Percentiles rank a stretch among this genome's conserved stretches.
Conservation (phyloP, 2,888 invertebrate species). For the Gastrophysa polygoni region DNA sequence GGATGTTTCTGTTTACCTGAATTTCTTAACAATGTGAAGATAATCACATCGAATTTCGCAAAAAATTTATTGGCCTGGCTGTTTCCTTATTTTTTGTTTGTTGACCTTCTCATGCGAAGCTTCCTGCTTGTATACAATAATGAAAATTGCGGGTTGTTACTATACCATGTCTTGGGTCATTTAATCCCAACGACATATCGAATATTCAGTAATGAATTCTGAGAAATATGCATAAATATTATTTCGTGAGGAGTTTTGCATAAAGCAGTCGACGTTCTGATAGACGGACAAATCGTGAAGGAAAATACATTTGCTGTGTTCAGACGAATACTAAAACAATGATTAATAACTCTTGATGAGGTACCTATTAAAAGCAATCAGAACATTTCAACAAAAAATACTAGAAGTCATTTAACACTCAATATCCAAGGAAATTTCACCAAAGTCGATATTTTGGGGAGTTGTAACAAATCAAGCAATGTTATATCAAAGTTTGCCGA, state of each 20-base stretch:
- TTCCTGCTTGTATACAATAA: not conserved
- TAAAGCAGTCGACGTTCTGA: constrained; percentile 3
- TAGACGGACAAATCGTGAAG: not conserved
- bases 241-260: constrained; percentile 30
- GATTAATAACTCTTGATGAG: too few species aligned
- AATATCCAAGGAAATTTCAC: too few species aligned
- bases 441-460: too few species aligned
- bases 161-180: not conserved
- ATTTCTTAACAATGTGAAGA: too few species aligned
- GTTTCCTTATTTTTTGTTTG: not conserved
- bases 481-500: too few species aligned
- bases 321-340: not conserved
- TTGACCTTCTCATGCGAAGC: not conserved
- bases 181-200: not conserved
- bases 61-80: not conserved
- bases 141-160: constrained; percentile 1
- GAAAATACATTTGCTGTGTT: not conserved
- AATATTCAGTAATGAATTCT: constrained; percentile 24
- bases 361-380: too few species aligned
- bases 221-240: constrained; percentile 32
- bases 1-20: too few species aligned
- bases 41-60: too few species aligned
- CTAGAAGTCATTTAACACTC: too few species aligned
- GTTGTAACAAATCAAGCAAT: too few species aligned
- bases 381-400: too few species aligned